Conservation (phyloP, 2,888 invertebrate genomes). For the Drosophila nr. perissopoda region DNA sequence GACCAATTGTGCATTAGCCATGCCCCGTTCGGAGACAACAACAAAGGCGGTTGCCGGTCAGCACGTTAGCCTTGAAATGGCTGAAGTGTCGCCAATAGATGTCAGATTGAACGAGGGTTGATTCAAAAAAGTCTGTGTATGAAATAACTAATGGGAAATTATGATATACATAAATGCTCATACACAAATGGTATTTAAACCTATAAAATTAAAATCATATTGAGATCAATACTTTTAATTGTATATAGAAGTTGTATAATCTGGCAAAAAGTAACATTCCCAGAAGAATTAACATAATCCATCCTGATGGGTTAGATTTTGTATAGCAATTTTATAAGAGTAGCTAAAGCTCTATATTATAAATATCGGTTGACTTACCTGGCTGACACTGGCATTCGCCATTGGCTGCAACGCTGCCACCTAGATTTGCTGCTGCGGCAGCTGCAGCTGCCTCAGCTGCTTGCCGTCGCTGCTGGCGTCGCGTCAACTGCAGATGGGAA, state of each 20-base stretch:
- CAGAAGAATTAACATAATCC: not conserved
- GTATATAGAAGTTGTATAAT: too few species aligned
- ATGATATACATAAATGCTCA: not conserved
- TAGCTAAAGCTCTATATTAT: not conserved
- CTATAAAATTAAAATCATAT: not conserved
- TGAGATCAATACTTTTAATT: not conserved
- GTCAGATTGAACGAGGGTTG: constrained; percentile 4
- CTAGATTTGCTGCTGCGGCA: constrained; percentile 74
- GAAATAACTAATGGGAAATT: not conserved
- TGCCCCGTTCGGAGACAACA: constrained; percentile 54
- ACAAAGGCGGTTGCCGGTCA: constrained; percentile 54
- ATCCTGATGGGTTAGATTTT: not conserved
- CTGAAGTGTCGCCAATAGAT: constrained; percentile 21
- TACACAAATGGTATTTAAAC: not conserved
- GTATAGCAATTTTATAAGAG: not conserved
- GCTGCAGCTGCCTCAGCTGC: constrained; percentile 77
- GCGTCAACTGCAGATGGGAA: constrained; percentile 83
- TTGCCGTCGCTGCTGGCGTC: constrained; percentile 84
- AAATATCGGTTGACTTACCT: constrained; percentile 86
- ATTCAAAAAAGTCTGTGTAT: constrained; percentile 1
- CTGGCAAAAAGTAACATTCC: too few species aligned
- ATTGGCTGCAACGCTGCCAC: constrained; percentile 67
- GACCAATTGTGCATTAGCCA: constrained; percentile 53
- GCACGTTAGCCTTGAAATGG: constrained; percentile 45
- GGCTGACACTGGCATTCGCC: constrained; percentile 90